Percentiles rank a stretch among this genome's conserved stretches.
Conservation (phyloP, 2,888 invertebrate species). For the Itoplectis maculator region DNA sequence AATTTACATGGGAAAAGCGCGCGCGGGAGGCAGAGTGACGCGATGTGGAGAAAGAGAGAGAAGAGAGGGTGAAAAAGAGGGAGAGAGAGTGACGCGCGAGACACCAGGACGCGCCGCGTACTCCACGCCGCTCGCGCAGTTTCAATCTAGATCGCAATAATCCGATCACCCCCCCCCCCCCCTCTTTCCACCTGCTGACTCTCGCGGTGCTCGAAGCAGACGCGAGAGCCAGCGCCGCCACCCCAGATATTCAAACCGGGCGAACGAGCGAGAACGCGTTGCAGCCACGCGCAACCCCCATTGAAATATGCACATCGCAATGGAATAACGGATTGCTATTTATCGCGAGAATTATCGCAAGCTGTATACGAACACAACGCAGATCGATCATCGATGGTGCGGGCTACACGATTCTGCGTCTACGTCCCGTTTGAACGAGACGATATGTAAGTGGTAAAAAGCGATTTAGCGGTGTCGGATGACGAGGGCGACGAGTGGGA, state of each 20-base stretch:
- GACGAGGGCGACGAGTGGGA: too few species aligned
- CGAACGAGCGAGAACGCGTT: not conserved
- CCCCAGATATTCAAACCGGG: conserved; percentile 10
- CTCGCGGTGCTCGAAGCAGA: conserved; percentile 1
- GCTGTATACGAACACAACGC: conserved; percentile 6
- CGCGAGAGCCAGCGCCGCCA: not conserved
- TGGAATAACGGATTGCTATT: conserved; percentile 42
- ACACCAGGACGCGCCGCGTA: conserved; percentile 50
- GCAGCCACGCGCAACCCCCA: not conserved
- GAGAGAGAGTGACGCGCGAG: conserved; percentile 14
- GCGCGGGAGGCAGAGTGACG: not conserved
- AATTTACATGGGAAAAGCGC: conserved; percentile 77
- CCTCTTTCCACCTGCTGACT: conserved; percentile 17
- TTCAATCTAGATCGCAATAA: conserved; percentile 65
- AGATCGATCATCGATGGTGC: conserved; percentile 36
- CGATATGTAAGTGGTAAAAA: not conserved
- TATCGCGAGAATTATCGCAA: conserved; percentile 36
- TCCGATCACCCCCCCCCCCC: conserved; percentile 58
- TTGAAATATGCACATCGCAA: conserved; percentile 38
- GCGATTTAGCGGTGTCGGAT: too few species aligned
- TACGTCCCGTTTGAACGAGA: not conserved
- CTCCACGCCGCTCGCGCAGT: conserved; percentile 60
- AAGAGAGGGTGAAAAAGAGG: too few species aligned
- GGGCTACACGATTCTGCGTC: not conserved
- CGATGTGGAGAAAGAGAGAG: too few species aligned